Percentiles rank a stretch among this genome's conserved stretches.
phyloP scores from a whole-genome alignment of 2,113 vertebrate species.

The Podocnemis expansa region DNA sequence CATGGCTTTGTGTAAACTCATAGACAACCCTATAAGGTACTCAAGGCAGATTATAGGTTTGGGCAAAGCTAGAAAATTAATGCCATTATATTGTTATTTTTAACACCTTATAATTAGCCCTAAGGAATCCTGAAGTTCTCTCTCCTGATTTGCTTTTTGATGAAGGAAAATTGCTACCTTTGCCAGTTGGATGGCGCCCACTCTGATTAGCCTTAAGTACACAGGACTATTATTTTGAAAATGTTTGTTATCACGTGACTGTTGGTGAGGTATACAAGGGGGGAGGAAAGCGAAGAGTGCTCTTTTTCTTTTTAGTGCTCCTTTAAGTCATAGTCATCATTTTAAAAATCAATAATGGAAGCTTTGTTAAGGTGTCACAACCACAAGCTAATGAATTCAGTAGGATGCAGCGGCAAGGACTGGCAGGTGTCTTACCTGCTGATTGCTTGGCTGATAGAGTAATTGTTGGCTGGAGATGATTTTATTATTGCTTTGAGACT shows the following conservation, averaged over 20 bases:
- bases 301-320: slow-evolving; percentile 3
- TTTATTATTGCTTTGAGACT: slow-evolving; percentile 72
- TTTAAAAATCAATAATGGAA: slow-evolving; percentile 54
- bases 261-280: slow-evolving; percentile 73
- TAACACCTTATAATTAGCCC: slow-evolving; percentile 99
- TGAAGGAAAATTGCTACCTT: slow-evolving; percentile 98
- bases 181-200: slow-evolving; percentile 95
- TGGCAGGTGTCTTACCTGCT: slow-evolving; percentile 57
- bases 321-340: slow-evolving; percentile 33
- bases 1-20: slow-evolving; percentile 85
- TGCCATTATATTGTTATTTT: slow-evolving; percentile 99
- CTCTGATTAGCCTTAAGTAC: slow-evolving; percentile 91
- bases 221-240: slow-evolving; percentile 90
- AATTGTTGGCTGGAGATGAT: slow-evolving; percentile 72
- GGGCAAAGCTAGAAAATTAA: slow-evolving; percentile 94
- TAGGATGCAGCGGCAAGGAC: slow-evolving; percentile 28
- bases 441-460: slow-evolving; percentile 63
- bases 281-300: background rate
- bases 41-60: slow-evolving; percentile 90
- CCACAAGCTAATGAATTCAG: slow-evolving; percentile 51
- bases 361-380: background rate
- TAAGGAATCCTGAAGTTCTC: slow-evolving; percentile 96
- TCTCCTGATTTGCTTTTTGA: slow-evolving; percentile 96
- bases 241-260: slow-evolving; percentile 85
- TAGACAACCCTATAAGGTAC: slow-evolving; percentile 87